phyloP scores from a whole-genome alignment of 2,113 vertebrate genomes.

The Taxidea taxus region DNA sequence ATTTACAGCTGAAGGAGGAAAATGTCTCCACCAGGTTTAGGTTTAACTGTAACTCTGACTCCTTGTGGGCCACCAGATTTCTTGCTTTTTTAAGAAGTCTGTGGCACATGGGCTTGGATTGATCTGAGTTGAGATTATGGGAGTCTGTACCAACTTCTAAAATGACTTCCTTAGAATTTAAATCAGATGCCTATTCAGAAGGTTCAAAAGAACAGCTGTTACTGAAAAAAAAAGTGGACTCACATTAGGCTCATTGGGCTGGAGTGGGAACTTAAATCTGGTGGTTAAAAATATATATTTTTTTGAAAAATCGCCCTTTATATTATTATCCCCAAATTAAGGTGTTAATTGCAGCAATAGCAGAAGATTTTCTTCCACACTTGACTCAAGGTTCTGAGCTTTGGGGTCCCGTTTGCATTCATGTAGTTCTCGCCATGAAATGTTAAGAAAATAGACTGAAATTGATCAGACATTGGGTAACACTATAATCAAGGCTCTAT shows the following conservation, averaged over 20 bases:
- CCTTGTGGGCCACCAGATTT: not conserved
- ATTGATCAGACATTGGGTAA: conserved; percentile 52
- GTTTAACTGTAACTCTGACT: not conserved
- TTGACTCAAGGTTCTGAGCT: conserved; percentile 61
- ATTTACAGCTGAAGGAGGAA: conserved; percentile 8
- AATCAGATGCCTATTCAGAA: conserved; percentile 66
- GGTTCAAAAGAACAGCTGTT: conserved; percentile 49
- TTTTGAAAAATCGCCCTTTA: not conserved
- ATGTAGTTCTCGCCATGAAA: conserved; percentile 45
- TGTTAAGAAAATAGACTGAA: conserved; percentile 55
- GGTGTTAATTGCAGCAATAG: not conserved
- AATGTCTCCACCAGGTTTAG: not conserved
- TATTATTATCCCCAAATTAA: not conserved
- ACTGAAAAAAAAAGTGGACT: not conserved
- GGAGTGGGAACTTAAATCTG: conserved; percentile 44
- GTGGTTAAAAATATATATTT: conserved; percentile 46
- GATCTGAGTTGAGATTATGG: not conserved
- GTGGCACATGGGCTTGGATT: conserved; percentile 26
- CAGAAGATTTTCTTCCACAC: not conserved
- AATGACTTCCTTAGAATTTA: conserved; percentile 46
- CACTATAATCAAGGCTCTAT: conserved; percentile 76
- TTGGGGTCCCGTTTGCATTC: conserved; percentile 11
- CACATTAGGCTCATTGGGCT: conserved; percentile 43
- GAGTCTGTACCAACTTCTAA: not conserved
- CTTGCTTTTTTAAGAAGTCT: conserved; percentile 10